These are phyloP conservation scores for Dolichotis patagonum DNA, from an alignment of 2,113 vertebrate genomes.

Conservation along the genomic window DNA sequence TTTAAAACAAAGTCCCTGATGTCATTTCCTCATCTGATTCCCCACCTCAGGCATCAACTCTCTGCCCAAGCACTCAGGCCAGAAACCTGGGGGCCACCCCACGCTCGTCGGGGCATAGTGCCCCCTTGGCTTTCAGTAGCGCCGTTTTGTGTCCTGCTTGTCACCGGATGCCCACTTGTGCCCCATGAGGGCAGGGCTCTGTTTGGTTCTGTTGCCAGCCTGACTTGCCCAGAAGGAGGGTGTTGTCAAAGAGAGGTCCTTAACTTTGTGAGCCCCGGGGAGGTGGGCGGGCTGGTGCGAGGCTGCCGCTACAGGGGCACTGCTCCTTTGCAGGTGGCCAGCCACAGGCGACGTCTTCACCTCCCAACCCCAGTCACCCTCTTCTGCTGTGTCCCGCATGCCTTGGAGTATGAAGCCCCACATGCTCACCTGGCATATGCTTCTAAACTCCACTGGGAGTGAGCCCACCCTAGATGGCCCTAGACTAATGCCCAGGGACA, in stretches of 20 bases:
- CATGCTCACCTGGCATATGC: neutral
- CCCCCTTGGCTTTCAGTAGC: neutral
- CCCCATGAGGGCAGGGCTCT: neutral
- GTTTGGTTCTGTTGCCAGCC: neutral
- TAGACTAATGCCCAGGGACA: neutral
- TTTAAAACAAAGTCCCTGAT: neutral
- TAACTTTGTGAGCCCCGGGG: no score
- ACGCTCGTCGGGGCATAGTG: neutral
- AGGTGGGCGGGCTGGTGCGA: neutral
- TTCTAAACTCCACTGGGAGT: neutral
- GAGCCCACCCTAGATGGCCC: neutral
- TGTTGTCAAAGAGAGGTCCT: neutral
- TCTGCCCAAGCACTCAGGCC: neutral
- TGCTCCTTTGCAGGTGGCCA: neutral
- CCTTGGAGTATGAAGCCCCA: neutral
- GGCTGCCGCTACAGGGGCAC: neutral
- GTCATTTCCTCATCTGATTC: neutral
- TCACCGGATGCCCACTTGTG: neutral
- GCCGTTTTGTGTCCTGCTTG: neutral
- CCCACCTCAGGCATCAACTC: neutral
- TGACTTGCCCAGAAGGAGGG: neutral
- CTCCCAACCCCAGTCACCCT: neutral
- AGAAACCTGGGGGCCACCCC: neutral
- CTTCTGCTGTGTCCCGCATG: neutral
- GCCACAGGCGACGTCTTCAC: neutral